phyloP scores from a whole-genome alignment of 2,113 vertebrate species.

The Serinus canaria region DNA sequence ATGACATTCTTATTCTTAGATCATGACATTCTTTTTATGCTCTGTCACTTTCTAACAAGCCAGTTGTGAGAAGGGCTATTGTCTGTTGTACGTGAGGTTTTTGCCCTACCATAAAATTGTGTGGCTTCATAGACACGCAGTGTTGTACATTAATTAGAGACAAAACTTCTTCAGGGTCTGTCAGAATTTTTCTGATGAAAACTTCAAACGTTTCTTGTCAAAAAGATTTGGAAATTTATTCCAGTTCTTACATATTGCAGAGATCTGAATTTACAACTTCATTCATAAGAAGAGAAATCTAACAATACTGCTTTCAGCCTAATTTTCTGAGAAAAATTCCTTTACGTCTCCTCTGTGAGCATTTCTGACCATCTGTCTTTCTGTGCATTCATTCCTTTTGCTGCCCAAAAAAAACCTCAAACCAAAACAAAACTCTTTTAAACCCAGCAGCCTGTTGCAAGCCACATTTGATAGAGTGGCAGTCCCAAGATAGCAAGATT shows the following conservation, averaged over 20 bases:
- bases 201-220: neutral
- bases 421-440: neutral
- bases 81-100: neutral
- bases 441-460: neutral
- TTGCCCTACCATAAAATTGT: neutral
- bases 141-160: neutral
- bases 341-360: neutral
- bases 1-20: neutral
- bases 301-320: neutral
- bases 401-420: neutral
- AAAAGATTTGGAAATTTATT: neutral
- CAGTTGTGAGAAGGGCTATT: neutral
- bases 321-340: neutral
- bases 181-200: neutral
- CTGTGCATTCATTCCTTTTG: neutral
- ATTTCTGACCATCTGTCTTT: slow-evolving; percentile 6
- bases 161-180: neutral
- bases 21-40: neutral
- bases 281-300: neutral
- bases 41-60: neutral
- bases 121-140: neutral
- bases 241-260: neutral
- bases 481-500: neutral
- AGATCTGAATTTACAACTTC: neutral
- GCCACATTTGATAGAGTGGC: neutral